Conservation (phyloP, 2,797 vertebrate genomes). For the Lagodon rhomboides region DNA sequence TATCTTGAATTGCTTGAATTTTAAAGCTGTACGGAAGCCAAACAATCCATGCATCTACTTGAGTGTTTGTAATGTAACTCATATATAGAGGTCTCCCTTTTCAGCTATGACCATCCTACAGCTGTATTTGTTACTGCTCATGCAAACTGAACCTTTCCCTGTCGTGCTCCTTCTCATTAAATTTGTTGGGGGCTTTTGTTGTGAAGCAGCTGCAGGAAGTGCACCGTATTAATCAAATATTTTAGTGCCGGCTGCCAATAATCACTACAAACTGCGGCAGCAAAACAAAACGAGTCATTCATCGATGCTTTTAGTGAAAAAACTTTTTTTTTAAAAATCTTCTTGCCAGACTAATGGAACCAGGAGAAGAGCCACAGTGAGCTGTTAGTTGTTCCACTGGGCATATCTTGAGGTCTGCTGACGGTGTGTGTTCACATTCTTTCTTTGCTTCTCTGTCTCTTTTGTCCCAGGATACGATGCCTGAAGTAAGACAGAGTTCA, state of each 20-base stretch:
- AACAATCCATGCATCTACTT: background rate
- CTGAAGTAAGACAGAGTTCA: slow-evolving; percentile 95
- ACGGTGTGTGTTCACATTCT: slow-evolving; percentile 51
- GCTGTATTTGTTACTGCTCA: background rate
- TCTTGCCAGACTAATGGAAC: background rate
- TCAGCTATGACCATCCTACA: background rate
- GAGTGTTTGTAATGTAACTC: background rate
- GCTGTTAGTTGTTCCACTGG: background rate
- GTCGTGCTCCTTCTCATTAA: background rate
- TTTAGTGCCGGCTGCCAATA: background rate
- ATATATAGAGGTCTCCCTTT: background rate
- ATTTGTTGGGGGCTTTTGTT: background rate
- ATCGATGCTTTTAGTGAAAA: background rate
- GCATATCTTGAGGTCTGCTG: background rate
- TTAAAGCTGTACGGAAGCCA: too few species aligned
- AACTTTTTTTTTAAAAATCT: too few species aligned
- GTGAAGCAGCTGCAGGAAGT: background rate
- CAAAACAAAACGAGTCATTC: background rate
- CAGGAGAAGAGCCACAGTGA: background rate
- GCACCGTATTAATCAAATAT: too few species aligned
- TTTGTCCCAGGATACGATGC: slow-evolving; percentile 91
- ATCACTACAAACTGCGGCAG: too few species aligned
- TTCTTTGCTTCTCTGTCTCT: slow-evolving; percentile 33
- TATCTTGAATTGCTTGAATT: too few species aligned
- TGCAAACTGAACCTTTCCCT: background rate